Conservation (phyloP, 1,140 invertebrate genomes). For the Condylostylus longicornis region DNA sequence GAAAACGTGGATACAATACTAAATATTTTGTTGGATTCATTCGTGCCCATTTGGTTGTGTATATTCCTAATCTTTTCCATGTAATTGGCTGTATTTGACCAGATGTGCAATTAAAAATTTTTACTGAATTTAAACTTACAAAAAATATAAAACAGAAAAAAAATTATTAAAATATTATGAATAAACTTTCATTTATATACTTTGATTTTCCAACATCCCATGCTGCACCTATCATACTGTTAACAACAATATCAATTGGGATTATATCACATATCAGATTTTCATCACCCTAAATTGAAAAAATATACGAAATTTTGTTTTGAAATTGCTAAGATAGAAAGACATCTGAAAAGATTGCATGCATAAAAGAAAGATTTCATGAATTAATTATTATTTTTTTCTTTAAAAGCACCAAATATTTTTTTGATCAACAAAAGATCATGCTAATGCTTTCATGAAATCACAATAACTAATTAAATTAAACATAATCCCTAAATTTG, state of each 20-base stretch:
- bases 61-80: constrained; percentile 62
- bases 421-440: too few species aligned
- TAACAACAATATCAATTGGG: constrained; percentile 81
- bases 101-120: constrained; percentile 85
- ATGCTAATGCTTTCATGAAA: too few species aligned
- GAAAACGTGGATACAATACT: constrained; percentile 74
- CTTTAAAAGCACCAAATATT: too few species aligned
- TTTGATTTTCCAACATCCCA: constrained; percentile 37
- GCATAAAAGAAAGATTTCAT: too few species aligned
- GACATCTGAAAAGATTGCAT: too few species aligned
- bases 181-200: constrained; percentile 9
- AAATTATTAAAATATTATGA: constrained; percentile 2
- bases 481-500: too few species aligned
- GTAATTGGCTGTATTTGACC: constrained; percentile 66
- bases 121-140: constrained; percentile 13
- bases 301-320: too few species aligned
- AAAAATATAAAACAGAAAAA: background rate
- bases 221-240: constrained; percentile 68
- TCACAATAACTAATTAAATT: too few species aligned
- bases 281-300: constrained; percentile 52
- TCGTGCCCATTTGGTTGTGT: constrained; percentile 52
- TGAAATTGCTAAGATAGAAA: too few species aligned
- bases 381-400: too few species aligned
- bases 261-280: constrained; percentile 66
- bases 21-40: constrained; percentile 65